These are phyloP conservation scores for Gandaritis pyraliata DNA, from an alignment of 2,888 invertebrate species.

Conservation along the genomic window DNA sequence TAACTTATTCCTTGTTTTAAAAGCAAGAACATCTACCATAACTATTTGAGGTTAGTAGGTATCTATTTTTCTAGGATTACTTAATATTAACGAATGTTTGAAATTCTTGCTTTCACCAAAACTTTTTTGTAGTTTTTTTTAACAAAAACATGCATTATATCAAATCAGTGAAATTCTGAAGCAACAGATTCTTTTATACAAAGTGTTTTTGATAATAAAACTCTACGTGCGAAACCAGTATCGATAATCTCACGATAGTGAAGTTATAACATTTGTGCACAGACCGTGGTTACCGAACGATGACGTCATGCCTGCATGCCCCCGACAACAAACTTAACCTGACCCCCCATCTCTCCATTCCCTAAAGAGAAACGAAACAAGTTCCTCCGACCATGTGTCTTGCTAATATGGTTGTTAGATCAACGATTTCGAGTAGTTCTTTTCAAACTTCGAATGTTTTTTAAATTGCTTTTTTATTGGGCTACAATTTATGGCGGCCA, in stretches of 20 bases:
- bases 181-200: not conserved
- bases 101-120: no score
- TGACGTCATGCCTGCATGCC: conserved; percentile 76
- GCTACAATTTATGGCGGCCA: conserved; percentile 73
- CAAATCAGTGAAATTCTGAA: no score
- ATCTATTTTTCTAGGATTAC: no score
- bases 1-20: no score
- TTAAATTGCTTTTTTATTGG: conserved; percentile 82
- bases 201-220: conserved; percentile 37
- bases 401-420: conserved; percentile 48
- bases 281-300: conserved; percentile 76
- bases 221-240: conserved; percentile 39
- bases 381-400: conserved; percentile 43
- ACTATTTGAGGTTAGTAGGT: no score
- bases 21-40: no score
- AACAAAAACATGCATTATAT: no score
- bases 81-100: no score
- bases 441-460: conserved; percentile 76
- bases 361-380: conserved; percentile 42
- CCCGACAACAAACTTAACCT: conserved; percentile 49
- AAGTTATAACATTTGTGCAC: conserved; percentile 60
- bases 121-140: no score
- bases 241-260: conserved; percentile 48
- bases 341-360: conserved; percentile 50
- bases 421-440: conserved; percentile 57